These are phyloP conservation scores for Anthonomus grandis DNA, from an alignment of 1,140 invertebrate species.

Conservation along the genomic window DNA sequence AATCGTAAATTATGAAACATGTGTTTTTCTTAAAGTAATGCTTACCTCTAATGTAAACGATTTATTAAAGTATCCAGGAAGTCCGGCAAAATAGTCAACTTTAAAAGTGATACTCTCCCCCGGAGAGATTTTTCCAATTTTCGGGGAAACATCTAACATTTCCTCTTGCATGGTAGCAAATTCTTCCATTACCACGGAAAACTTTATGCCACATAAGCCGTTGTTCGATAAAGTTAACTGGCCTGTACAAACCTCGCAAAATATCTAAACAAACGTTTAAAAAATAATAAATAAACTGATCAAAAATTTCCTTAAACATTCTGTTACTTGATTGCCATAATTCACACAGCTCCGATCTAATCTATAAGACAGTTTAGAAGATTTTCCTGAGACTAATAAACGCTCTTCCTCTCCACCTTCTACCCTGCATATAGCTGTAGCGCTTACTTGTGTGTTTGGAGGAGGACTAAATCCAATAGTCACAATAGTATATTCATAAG, in stretches of 20 bases:
- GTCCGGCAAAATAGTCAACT: slow-evolving; percentile 39
- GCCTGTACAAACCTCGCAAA: slow-evolving; percentile 33
- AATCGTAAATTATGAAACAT: too few relatives aligned
- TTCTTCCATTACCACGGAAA: slow-evolving; percentile 11
- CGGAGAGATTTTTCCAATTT: slow-evolving; percentile 33
- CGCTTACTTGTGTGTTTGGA: slow-evolving; percentile 38
- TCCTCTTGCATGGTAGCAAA: slow-evolving; percentile 4
- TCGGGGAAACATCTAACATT: slow-evolving; percentile 37
- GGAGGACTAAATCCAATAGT: slow-evolving; percentile 45
- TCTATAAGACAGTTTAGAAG: slow-evolving; percentile 43
- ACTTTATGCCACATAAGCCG: slow-evolving; percentile 21
- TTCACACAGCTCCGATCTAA: slow-evolving; percentile 45
- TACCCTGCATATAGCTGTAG: slow-evolving; percentile 43
- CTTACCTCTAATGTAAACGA: slow-evolving; percentile 34
- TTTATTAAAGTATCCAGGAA: slow-evolving; percentile 37
- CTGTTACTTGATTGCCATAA: slow-evolving; percentile 40
- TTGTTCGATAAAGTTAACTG: slow-evolving; percentile 21
- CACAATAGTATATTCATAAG: slow-evolving; percentile 44
- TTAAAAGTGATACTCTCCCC: slow-evolving; percentile 33
- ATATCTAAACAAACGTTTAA: slow-evolving; percentile 27
- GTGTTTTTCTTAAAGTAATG: background rate
- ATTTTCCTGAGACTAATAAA: slow-evolving; percentile 42
- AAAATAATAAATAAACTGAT: background rate
- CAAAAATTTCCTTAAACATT: background rate
- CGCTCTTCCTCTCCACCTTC: slow-evolving; percentile 44